Conservation (phyloP, 1,140 invertebrate genomes). For the Bombus sylvicola region DNA sequence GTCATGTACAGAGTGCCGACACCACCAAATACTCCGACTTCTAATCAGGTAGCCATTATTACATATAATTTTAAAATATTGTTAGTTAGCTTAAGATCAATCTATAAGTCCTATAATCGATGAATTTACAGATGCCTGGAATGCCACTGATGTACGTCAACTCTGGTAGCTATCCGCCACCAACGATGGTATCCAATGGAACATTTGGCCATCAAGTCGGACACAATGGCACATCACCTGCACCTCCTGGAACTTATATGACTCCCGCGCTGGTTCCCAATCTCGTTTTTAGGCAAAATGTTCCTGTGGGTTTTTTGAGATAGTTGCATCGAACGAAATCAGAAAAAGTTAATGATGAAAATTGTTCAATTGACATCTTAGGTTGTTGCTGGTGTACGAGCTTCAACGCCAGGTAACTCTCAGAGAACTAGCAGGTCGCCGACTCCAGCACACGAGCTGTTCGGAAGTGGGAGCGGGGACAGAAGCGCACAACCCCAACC, state of each 20-base stretch:
- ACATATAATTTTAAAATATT: not conserved
- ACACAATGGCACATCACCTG: constrained; percentile 72
- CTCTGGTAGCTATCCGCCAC: constrained; percentile 76
- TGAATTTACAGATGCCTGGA: constrained; percentile 73
- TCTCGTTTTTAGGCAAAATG: constrained; percentile 80
- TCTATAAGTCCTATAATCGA: not conserved
- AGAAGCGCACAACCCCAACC: constrained; percentile 78
- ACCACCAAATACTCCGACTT: constrained; percentile 80
- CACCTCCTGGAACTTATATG: constrained; percentile 77
- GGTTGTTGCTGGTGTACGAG: constrained; percentile 76
- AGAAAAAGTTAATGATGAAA: not conserved
- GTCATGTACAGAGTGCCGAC: constrained; percentile 81
- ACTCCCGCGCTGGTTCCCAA: constrained; percentile 78
- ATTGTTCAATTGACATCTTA: constrained; percentile 13
- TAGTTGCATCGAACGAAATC: too few relatives aligned
- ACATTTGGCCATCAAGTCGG: constrained; percentile 78
- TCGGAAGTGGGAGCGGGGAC: constrained; percentile 74
- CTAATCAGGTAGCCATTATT: constrained; percentile 71
- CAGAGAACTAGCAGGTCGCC: constrained; percentile 80
- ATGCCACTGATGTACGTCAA: constrained; percentile 82
- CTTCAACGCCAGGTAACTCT: constrained; percentile 78
- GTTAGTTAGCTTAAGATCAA: not conserved
- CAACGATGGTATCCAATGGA: constrained; percentile 74
- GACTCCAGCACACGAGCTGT: constrained; percentile 78
- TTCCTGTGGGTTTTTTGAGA: constrained; percentile 69